phyloP scores from a whole-genome alignment of 2,888 invertebrate genomes.

The Icerya purchasi region DNA sequence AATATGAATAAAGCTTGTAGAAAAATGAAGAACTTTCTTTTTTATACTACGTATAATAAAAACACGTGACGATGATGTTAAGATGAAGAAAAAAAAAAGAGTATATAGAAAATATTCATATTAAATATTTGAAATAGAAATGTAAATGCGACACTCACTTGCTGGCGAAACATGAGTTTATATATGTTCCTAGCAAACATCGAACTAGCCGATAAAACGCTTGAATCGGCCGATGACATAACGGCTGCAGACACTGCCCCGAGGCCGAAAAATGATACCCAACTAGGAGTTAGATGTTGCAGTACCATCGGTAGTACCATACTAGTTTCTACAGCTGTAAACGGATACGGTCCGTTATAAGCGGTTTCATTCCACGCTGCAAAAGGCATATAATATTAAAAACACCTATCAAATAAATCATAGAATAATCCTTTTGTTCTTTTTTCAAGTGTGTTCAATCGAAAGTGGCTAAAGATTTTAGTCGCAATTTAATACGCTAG shows the following conservation, averaged over 20 bases:
- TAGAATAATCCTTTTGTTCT: no score
- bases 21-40: no score
- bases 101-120: neutral
- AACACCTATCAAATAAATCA: no score
- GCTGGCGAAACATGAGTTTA: slow-evolving; percentile 86
- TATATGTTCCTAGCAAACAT: slow-evolving; percentile 99
- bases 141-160: slow-evolving; percentile 31
- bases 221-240: slow-evolving; percentile 98
- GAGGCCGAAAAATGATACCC: slow-evolving; percentile 90
- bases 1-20: no score
- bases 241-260: slow-evolving; percentile 98
- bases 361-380: slow-evolving; percentile 89
- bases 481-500: no score
- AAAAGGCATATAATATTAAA: no score
- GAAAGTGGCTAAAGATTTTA: no score
- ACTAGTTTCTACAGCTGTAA: slow-evolving; percentile 57
- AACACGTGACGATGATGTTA: neutral
- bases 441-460: no score
- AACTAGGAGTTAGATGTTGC: slow-evolving; percentile 86
- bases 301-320: slow-evolving; percentile 94
- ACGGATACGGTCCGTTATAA: slow-evolving; percentile 51
- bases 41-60: no score
- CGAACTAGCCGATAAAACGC: slow-evolving; percentile 88
- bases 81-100: neutral
- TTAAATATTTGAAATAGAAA: no score